These are phyloP conservation scores for Picus viridis DNA, from an alignment of 2,797 vertebrate genomes.

Conservation along the genomic window DNA sequence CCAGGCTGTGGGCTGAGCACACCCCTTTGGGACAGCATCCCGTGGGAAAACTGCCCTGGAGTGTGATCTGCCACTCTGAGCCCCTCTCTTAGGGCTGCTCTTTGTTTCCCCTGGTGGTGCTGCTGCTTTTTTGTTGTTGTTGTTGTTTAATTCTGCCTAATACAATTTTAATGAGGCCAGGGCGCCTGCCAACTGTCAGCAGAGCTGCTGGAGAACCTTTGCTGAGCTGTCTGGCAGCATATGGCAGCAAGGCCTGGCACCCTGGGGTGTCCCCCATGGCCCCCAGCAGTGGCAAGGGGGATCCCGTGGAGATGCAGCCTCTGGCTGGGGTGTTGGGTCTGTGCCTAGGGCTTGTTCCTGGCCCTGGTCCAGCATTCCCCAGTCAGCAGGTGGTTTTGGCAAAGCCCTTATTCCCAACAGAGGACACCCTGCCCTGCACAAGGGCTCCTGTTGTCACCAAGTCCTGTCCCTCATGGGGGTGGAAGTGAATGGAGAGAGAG, in stretches of 20 bases:
- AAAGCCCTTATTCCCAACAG: not conserved
- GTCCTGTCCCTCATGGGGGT: accelerated
- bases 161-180: constrained; percentile 54
- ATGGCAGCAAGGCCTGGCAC: not conserved
- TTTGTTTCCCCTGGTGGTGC: constrained; percentile 39
- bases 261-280: not conserved
- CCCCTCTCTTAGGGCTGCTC: not conserved
- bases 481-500: not conserved
- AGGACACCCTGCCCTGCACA: not conserved
- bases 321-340: not conserved
- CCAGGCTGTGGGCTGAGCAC: not conserved
- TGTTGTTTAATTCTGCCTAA: constrained; percentile 1
- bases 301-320: not conserved
- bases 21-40: not conserved
- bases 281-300: not conserved
- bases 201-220: not conserved
- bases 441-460: not conserved
- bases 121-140: not conserved
- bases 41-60: not conserved
- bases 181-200: constrained; percentile 48
- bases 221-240: not conserved
- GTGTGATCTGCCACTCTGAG: accelerated
- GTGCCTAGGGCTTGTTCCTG: not conserved
- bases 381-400: accelerated
- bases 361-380: accelerated